Base-by-base conservation (phyloP, 1,140 invertebrate genomes). In the Zophobas morio region DNA sequence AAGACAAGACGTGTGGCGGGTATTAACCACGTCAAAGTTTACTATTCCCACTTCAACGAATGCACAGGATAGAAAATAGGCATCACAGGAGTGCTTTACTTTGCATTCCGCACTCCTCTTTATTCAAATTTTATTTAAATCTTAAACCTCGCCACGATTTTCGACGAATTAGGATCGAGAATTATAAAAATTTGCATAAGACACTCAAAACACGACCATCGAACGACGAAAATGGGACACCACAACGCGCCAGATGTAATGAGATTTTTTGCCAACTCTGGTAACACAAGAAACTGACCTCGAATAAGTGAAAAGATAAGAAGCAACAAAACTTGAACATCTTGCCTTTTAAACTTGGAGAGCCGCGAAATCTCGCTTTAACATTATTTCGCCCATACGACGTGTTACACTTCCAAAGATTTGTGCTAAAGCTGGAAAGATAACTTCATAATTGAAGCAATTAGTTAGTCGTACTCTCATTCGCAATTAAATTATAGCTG, bases 51-150 rank as follows among this genome's bases (percentile, higher is more conserved):
- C 54, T 63, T 20, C 20, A 40, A 63, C 0, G 8, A 32, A 5
- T 33, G 8, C 8, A 47, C 40, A 66, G n/a, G 60, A 66, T 66
- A 20, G n/a, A 42, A 42, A 63, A 42, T 42, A 39, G 8, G 39
- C 42, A 66, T 66, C n/a, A 66, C 42, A 66, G 60, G 32, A 66
- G 42, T 66, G 39, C 60, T 66, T 42, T 39, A 66, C 37, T 40
- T 39, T n/a, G n/a, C 60, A 2, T 42, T 66, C 42, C 42, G 42
- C 60, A 42, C 42, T 66, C 42, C 42, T 42, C 39, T 42, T 66
- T 66, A 66, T 66, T 66, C 60, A 66, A 66, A 66, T 66, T 42
- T 66, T 42, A 42, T 66, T 66, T 32, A 46, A 66, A 42, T 66
- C n/a, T 20, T 33, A 37, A 36, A 6, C 32, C 39, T 8, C 56